These are phyloP conservation scores for Ornithorhynchus anatinus DNA, from an alignment of 2,113 vertebrate genomes.

Conservation along the genomic window DNA sequence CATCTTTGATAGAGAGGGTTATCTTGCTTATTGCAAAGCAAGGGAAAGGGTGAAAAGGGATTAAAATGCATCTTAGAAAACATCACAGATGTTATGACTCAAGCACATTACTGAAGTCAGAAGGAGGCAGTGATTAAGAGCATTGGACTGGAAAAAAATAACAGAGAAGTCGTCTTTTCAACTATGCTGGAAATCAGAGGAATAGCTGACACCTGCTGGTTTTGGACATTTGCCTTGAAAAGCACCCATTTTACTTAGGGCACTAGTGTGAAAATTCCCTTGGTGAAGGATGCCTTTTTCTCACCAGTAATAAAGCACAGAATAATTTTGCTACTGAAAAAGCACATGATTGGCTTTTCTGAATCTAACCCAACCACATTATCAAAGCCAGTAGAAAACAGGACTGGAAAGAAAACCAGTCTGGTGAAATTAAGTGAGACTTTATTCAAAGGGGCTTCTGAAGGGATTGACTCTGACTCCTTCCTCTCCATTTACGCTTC, in stretches of 20 bases:
- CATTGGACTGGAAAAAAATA: neutral
- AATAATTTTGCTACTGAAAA: neutral
- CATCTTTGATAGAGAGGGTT: neutral
- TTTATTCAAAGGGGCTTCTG: no score
- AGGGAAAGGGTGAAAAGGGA: neutral
- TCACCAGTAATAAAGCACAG: neutral
- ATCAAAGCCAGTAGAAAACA: neutral
- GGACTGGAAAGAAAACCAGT: neutral
- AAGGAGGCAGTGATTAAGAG: neutral
- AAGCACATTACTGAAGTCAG: neutral
- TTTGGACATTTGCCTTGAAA: neutral
- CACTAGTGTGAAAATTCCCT: neutral
- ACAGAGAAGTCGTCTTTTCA: neutral
- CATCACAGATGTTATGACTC: neutral
- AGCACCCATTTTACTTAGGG: neutral
- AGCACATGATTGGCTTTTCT: neutral
- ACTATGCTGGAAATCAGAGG: neutral
- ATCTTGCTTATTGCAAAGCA: neutral
- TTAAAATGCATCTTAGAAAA: neutral
- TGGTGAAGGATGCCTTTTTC: neutral
- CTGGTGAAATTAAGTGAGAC: no score
- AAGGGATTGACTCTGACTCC: no score
- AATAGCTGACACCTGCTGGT: neutral
- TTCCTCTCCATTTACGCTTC: no score
- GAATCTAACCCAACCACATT: neutral